phyloP scores from a whole-genome alignment of 2,888 invertebrate genomes.

The Netelia melanura region DNA sequence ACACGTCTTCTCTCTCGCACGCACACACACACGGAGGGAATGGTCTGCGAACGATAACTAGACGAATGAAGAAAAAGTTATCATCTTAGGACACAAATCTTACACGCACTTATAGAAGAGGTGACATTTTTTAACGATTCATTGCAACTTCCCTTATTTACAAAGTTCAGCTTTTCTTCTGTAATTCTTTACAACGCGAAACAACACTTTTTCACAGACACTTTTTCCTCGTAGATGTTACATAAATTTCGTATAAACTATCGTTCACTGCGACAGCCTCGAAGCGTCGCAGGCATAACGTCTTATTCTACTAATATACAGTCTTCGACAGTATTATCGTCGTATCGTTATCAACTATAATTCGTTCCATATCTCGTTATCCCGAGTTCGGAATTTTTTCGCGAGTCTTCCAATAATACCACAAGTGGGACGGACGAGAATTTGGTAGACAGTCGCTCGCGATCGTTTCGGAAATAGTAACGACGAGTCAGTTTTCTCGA shows the following conservation, averaged over 20 bases:
- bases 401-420: no score
- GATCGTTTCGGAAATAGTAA: no score
- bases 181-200: background rate
- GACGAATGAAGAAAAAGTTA: background rate
- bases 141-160: background rate
- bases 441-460: no score
- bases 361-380: background rate
- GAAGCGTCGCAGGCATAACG: background rate
- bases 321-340: constrained; percentile 1
- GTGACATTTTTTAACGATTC: no score
- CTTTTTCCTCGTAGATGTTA: constrained; percentile 3
- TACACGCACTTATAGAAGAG: background rate
- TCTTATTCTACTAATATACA: constrained; percentile 7
- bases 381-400: no score
- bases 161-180: background rate
- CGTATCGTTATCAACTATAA: constrained; percentile 25
- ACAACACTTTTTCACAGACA: background rate
- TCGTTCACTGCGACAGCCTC: background rate
- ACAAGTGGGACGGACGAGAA: no score
- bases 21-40: constrained; percentile 5
- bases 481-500: no score
- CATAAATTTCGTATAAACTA: constrained; percentile 1
- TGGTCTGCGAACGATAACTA: background rate
- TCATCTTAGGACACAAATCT: background rate
- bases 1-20: background rate